Evolutionary conservation across 2,113 vertebrate genomes (phyloP).

Genomic region (Paratilapia polleni): DNA sequence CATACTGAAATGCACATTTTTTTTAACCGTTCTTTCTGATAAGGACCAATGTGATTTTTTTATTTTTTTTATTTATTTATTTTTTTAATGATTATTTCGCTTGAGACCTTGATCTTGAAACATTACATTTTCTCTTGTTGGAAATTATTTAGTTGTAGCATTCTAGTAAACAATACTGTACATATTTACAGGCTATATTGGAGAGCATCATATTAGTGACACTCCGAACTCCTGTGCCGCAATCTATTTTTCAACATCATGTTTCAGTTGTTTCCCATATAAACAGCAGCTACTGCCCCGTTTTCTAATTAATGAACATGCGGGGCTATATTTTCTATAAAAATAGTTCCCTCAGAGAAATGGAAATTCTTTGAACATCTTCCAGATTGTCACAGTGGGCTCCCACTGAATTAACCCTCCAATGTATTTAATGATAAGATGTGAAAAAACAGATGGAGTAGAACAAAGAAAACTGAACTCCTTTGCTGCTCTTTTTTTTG

Average conservation of each 20-base stretch:
- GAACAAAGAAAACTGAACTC: conserved; percentile 10
- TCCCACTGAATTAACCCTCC: conserved; percentile 33
- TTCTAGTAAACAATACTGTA: neutral
- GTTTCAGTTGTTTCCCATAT: neutral
- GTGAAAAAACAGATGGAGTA: neutral
- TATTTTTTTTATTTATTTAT: no score
- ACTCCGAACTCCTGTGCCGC: neutral
- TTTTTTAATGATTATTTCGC: neutral
- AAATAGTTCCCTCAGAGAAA: conserved; percentile 47
- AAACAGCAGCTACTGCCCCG: neutral
- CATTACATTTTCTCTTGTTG: neutral
- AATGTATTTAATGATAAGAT: conserved; percentile 39
- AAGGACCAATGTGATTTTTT: no score
- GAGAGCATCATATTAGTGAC: neutral
- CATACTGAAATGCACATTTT: no score
- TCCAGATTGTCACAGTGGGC: conserved; percentile 35
- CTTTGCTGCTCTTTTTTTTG: conserved; percentile 2
- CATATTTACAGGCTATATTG: neutral
- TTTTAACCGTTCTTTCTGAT: no score
- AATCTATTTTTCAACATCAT: neutral
- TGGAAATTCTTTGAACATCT: conserved; percentile 56
- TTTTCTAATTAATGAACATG: conserved; percentile 54
- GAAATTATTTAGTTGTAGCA: neutral
- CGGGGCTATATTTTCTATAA: conserved; percentile 22
- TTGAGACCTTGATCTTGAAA: neutral